phyloP scores from a whole-genome alignment of 2,797 vertebrate genomes.

The Nasua narica region DNA sequence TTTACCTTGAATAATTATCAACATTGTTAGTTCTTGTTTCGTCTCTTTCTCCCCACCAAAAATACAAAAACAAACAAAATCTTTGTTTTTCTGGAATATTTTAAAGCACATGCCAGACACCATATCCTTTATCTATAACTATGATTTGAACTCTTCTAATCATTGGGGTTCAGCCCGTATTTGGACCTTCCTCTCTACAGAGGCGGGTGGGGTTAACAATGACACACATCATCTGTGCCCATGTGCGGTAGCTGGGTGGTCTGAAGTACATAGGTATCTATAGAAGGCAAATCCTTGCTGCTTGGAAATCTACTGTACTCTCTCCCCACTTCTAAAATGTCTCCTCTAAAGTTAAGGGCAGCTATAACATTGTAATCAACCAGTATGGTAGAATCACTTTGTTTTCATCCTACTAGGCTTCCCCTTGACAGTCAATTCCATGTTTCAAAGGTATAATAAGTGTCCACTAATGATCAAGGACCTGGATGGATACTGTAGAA shows the following conservation, averaged over 20 bases:
- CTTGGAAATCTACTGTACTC: not conserved
- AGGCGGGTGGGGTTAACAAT: not conserved
- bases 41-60: not conserved
- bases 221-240: not conserved
- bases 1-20: not conserved
- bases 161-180: not conserved
- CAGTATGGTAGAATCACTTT: not conserved
- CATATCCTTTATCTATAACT: not conserved
- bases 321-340: not conserved
- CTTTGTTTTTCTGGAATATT: not conserved
- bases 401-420: not conserved
- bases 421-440: not conserved
- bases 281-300: not conserved
- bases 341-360: not conserved
- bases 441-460: not conserved
- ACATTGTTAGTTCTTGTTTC: not conserved
- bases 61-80: not conserved
- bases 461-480: not conserved
- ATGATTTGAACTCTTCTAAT: not conserved
- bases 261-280: not conserved
- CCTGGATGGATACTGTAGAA: not conserved
- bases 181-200: not conserved
- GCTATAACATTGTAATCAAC: not conserved
- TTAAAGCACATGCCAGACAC: not conserved
- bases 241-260: not conserved